Percentiles rank a stretch among this genome's conserved stretches.
Conservation (phyloP, 2,113 vertebrate species). For the Muscicapa adusta region DNA sequence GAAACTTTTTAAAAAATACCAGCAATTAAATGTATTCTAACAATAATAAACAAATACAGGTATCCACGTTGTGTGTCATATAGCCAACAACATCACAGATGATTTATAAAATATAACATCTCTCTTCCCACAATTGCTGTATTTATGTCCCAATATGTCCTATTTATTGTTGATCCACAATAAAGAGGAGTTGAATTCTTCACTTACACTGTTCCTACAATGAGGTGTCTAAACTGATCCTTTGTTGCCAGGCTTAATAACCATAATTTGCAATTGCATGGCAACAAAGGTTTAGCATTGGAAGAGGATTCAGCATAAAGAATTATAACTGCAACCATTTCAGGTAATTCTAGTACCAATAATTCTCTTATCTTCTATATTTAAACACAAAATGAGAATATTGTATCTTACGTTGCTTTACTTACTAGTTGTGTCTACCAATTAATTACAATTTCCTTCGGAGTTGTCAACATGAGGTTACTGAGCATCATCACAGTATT, state of each 20-base stretch:
- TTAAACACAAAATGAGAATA: neutral
- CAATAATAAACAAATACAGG: neutral
- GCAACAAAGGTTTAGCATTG: neutral
- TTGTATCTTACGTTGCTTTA: neutral
- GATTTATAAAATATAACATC: neutral
- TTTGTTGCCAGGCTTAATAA: neutral
- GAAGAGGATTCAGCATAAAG: neutral
- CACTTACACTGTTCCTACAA: neutral
- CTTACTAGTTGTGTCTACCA: neutral
- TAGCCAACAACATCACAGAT: neutral
- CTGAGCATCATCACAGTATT: neutral
- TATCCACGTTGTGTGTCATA: neutral
- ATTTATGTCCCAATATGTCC: neutral
- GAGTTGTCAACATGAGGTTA: neutral
- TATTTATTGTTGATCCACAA: neutral
- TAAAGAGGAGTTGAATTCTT: neutral
- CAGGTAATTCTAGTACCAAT: neutral
- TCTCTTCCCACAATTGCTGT: neutral
- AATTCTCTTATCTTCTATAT: neutral
- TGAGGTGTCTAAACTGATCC: neutral
- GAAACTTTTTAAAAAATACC: neutral
- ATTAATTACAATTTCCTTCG: neutral
- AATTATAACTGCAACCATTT: neutral
- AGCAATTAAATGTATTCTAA: neutral
- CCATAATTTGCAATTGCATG: neutral